Conservation (phyloP, 2,797 vertebrate species). For the Neoniphon sammara region DNA sequence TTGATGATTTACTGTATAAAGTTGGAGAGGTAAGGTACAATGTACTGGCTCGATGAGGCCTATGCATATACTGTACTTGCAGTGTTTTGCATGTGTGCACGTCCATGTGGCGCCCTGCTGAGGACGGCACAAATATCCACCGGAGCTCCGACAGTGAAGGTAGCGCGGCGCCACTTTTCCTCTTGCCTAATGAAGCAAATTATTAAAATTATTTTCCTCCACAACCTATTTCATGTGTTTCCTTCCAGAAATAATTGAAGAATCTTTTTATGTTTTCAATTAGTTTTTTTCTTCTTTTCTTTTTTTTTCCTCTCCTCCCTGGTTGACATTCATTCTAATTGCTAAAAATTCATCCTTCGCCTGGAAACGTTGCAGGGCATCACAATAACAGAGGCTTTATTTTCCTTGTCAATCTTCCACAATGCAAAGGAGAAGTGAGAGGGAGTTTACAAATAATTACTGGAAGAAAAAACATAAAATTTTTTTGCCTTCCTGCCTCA, state of each 20-base stretch:
- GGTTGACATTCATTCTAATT: constrained; percentile 69
- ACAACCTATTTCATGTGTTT: constrained; percentile 64
- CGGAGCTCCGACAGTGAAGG: constrained; percentile 36
- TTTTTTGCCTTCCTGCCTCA: constrained; percentile 26
- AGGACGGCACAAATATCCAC: constrained; percentile 44
- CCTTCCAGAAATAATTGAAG: constrained; percentile 74
- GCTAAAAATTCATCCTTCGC: constrained; percentile 56
- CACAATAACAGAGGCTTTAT: constrained; percentile 57
- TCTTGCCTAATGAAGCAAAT: constrained; percentile 70
- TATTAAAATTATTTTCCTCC: constrained; percentile 66
- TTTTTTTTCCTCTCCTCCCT: constrained; percentile 6
- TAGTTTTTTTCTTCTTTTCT: constrained; percentile 36
- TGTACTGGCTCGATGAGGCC: neutral
- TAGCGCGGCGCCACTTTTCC: constrained; percentile 38
- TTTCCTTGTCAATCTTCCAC: constrained; percentile 71
- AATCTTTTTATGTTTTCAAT: constrained; percentile 79
- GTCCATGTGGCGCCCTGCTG: constrained; percentile 31
- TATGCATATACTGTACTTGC: neutral
- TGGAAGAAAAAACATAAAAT: constrained; percentile 47
- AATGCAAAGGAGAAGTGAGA: constrained; percentile 46
- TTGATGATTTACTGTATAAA: constrained; percentile 17
- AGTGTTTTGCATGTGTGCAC: neutral
- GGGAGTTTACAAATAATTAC: constrained; percentile 71
- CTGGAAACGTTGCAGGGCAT: constrained; percentile 51
- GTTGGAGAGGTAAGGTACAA: constrained; percentile 27